Base-by-base conservation (phyloP, 2,113 vertebrate species). In the Amphiprion ocellaris region DNA sequence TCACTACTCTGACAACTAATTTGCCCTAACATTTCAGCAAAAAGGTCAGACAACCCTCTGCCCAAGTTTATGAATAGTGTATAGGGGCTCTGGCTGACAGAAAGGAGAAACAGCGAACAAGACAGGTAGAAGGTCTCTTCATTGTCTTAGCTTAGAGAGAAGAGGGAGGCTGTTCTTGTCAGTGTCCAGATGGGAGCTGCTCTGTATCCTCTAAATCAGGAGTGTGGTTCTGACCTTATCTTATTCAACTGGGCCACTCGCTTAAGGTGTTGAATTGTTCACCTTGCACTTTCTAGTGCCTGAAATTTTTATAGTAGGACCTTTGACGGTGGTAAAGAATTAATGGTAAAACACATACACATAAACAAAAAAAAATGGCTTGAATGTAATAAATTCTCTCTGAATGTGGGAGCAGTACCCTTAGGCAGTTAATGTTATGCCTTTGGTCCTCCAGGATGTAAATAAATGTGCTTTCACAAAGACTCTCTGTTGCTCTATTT, bases 21-120 rank as follows among this genome's bases (percentile, higher is more conserved):
- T 94, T 93, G 91, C 89, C 82, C 88, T 90, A 92, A 91, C 92
- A 92, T 93, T 93, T 93, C 81, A 86, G 80, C 82, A 73, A 90
- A 93, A 94, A 94, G 92, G 93, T 93, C 91, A 94, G 85, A 89
- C 92, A 93, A 90, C 84, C 80, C 80, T 85, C 78, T 77, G 85
- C 68, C 81, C 66, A 81, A 72, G 79, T 89, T 85, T 91, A 93
- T 91, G 89, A 92, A 92, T 90, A 90, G 89, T 88, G 86, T 81
- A 89, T 68, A 37, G 77, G 83, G 70, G 50, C 60, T 39, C 52
- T 15, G 67, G 81, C 69, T 85, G 87, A 85, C 37, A 16, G 70
- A 79, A 72, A 79, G 62, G 50, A 77, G 76, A 46, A 79, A 65
- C 46, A 69, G 82, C 9, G 77, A 90, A 84, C 66, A 62, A 86